Evolutionary conservation across 2,888 invertebrate genomes (phyloP), one percentile per base, ranked within the genome.

Genomic region (Lamellibrachia satsuma): DNA sequence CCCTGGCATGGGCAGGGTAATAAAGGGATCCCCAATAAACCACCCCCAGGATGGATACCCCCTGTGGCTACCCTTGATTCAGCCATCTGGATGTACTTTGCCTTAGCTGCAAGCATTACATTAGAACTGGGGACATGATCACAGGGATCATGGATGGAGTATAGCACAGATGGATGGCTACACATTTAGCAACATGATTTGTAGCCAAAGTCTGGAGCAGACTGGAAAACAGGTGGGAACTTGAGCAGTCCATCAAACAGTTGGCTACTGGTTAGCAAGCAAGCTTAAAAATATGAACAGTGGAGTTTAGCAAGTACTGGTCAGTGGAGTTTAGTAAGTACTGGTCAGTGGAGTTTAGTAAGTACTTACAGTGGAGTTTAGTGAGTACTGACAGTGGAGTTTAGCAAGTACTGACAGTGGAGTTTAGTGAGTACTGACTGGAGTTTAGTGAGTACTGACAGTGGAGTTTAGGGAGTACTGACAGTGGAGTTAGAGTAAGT

Each of bases 131-230:
- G 22, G 22, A 75, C 15, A 75, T 39, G 75, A 75, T 75, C 22
- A 75, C 22, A 75, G 22, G 75, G 22, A 75, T 22, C 75, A 75
- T n/a, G n/a, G 75, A 75, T 75, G 75, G 75, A 22, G n/a, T 15
- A n/a, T n/a, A 15, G 75, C 15, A 75, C 15, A 75, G 75, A 75
- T 75, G 75, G 75, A 75, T 75, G 75, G n/a, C 75, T 22, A n/a
- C 75, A 75, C 75, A 75, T 75, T 75, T 75, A 75, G 75, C 75
- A 75, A n/a, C 75, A 75, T 75, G 75, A 75, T 75, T 75, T 75
- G 75, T 75, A 75, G 75, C 75, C 75, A 22, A 6, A 75, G 75
- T 75, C 75, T 75, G 75, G 75, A 6, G 75, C n/a, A 11, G 22
- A 75, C 75, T 22, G 22, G 75, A 75, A 75, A 75, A 75, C 75